Evolutionary conservation across 2,888 invertebrate species (phyloP).

Genomic region (Drosophila mimetica): DNA sequence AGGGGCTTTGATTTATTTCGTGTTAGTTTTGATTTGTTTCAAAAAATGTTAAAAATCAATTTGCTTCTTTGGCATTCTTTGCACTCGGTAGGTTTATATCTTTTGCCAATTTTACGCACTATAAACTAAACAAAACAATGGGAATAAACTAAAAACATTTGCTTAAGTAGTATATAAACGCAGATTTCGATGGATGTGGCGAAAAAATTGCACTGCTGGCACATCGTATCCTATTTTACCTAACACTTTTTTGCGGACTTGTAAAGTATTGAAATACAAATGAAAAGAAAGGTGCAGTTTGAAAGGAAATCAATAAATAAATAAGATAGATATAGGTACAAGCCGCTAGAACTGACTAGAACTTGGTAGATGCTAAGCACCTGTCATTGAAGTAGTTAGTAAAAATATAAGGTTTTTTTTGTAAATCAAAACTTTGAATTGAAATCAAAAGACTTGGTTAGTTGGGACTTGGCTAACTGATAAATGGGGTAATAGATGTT

Average conservation of each 20-base stretch:
- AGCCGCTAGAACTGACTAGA: constrained; percentile 31
- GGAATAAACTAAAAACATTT: constrained; percentile 42
- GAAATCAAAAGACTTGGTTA: constrained; percentile 64
- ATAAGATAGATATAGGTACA: constrained; percentile 10
- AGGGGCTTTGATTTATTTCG: constrained; percentile 19
- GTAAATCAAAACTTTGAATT: constrained; percentile 10
- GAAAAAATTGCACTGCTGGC: constrained; percentile 84
- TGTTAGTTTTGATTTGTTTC: constrained; percentile 67
- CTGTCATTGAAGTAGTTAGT: constrained; percentile 58
- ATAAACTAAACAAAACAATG: constrained; percentile 75
- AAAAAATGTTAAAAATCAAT: constrained; percentile 82
- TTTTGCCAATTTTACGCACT: constrained; percentile 73
- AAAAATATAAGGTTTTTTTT: constrained; percentile 41
- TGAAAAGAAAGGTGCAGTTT: constrained; percentile 68
- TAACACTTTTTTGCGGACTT: constrained; percentile 40
- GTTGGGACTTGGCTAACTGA: constrained; percentile 64
- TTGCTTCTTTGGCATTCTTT: constrained; percentile 58
- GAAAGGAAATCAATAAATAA: constrained; percentile 48
- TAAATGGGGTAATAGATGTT: constrained; percentile 26
- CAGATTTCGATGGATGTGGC: constrained; percentile 54
- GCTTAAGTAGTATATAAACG: constrained; percentile 8
- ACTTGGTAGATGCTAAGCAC: constrained; percentile 34
- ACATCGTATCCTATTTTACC: constrained; percentile 57
- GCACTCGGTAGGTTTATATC: constrained; percentile 33
- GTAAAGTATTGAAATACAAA: constrained; percentile 18